These are phyloP conservation scores for Thecocarcelia acutangulata DNA, from an alignment of 2,888 invertebrate species.

Conservation along the genomic window DNA sequence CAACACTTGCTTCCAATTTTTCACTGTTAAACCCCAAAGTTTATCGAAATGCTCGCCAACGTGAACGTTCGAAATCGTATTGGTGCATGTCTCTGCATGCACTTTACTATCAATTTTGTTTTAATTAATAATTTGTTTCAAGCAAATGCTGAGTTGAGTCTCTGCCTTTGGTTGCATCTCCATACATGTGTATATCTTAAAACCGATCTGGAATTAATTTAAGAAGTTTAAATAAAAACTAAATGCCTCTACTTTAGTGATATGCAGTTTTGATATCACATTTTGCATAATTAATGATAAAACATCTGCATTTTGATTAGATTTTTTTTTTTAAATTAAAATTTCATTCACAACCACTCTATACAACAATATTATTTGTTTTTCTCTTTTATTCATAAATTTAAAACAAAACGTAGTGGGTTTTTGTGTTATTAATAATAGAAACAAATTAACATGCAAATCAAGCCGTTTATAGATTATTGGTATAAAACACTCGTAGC, in stretches of 20 bases:
- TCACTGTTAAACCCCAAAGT: too few species aligned
- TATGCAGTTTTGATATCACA: constrained; percentile 38
- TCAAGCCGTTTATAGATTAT: constrained; percentile 6
- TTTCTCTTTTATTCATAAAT: constrained; percentile 16
- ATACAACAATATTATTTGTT: constrained; percentile 3
- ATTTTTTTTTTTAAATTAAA: constrained; percentile 15
- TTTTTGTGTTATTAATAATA: constrained; percentile 31
- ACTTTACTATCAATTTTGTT: background rate
- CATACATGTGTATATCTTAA: background rate
- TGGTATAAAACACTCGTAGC: background rate
- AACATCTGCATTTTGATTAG: constrained; percentile 44
- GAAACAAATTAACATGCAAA: constrained; percentile 61
- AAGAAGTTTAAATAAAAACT: constrained; percentile 39
- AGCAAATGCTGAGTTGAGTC: too few species aligned
- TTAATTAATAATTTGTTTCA: too few species aligned
- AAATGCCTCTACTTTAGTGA: constrained; percentile 13
- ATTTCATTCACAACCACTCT: background rate
- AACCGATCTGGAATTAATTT: constrained; percentile 52
- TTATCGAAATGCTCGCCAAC: too few species aligned
- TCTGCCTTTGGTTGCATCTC: too few species aligned
- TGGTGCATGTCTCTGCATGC: too few species aligned
- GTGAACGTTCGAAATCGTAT: too few species aligned
- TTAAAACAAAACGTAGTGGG: constrained; percentile 56
- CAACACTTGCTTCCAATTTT: too few species aligned
- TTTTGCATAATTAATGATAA: constrained; percentile 65